These are phyloP conservation scores for Anaspis maculata DNA, from an alignment of 2,888 invertebrate species.

Conservation along the genomic window DNA sequence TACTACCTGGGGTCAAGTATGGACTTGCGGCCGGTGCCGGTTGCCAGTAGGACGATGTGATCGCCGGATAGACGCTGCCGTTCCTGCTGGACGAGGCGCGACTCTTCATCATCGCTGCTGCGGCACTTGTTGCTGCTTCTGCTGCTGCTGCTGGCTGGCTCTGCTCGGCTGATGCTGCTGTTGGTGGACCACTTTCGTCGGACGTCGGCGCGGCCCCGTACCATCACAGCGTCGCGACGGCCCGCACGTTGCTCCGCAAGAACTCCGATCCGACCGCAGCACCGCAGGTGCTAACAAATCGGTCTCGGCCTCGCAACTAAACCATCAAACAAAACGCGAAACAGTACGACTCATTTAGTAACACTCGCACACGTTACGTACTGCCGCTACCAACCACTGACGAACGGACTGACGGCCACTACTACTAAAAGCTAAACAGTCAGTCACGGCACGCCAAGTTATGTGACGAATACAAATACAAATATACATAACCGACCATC, in stretches of 20 bases:
- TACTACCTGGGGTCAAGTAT: slow-evolving; percentile 82
- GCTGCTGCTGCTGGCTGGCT: too few species aligned
- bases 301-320: slow-evolving; percentile 33
- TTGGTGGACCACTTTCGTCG: too few species aligned
- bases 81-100: slow-evolving; percentile 27
- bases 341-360: slow-evolving; percentile 36
- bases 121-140: slow-evolving; percentile 17
- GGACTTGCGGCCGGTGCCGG: slow-evolving; percentile 72
- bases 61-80: slow-evolving; percentile 57
- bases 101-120: slow-evolving; percentile 34
- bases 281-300: slow-evolving; percentile 25
- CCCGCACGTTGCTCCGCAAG: slow-evolving; percentile 4
- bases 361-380: slow-evolving; percentile 14
- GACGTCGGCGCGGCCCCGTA: slow-evolving; percentile 10
- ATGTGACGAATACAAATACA: slow-evolving; percentile 38
- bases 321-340: too few species aligned
- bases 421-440: slow-evolving; percentile 11
- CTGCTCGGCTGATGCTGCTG: too few species aligned
- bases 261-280: slow-evolving; percentile 12
- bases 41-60: slow-evolving; percentile 78
- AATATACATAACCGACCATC: slow-evolving; percentile 15
- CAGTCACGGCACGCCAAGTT: slow-evolving; percentile 26
- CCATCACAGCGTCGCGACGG: slow-evolving; percentile 9
- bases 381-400: slow-evolving; percentile 6
- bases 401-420: slow-evolving; percentile 4